Conservation (phyloP, 2,797 vertebrate genomes). For the Fistularia tabacaria region DNA sequence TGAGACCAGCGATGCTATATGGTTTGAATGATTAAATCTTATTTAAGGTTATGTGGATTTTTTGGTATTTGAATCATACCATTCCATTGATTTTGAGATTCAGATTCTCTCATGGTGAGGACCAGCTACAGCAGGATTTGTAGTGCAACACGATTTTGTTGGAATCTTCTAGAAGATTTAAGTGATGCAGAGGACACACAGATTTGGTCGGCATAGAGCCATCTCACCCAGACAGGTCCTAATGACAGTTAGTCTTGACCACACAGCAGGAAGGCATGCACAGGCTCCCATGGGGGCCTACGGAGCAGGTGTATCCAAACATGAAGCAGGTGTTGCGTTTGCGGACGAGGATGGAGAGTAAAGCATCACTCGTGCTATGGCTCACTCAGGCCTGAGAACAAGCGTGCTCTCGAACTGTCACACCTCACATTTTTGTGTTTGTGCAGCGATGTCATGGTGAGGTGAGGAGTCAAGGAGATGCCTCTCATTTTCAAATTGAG, state of each 20-base stretch:
- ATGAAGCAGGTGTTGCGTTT: constrained; percentile 60
- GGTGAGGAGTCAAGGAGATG: not conserved
- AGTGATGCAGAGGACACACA: constrained; percentile 7
- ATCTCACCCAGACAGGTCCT: constrained; percentile 44
- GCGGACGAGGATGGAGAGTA: constrained; percentile 17
- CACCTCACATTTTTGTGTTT: too few species aligned
- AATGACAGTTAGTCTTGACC: constrained; percentile 38
- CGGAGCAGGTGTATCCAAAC: constrained; percentile 57
- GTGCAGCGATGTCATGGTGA: not conserved
- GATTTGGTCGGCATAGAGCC: constrained; percentile 11
- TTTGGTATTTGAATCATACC: too few species aligned
- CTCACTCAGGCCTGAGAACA: constrained; percentile 25
- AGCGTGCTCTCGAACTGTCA: too few species aligned
- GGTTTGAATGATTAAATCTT: too few species aligned
- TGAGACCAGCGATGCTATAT: too few species aligned
- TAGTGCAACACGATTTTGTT: too few species aligned
- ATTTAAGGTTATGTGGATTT: constrained; percentile 1
- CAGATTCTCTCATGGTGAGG: not conserved
- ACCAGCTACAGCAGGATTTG: constrained; percentile 6
- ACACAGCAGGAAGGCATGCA: constrained; percentile 35
- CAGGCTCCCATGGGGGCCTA: constrained; percentile 22
- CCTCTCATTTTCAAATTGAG: not conserved
- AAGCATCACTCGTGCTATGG: constrained; percentile 18
- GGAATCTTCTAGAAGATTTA: constrained; percentile 11
- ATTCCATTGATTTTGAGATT: too few species aligned